Conservation (phyloP, 2,113 vertebrate genomes). For the Sciurus niger region DNA sequence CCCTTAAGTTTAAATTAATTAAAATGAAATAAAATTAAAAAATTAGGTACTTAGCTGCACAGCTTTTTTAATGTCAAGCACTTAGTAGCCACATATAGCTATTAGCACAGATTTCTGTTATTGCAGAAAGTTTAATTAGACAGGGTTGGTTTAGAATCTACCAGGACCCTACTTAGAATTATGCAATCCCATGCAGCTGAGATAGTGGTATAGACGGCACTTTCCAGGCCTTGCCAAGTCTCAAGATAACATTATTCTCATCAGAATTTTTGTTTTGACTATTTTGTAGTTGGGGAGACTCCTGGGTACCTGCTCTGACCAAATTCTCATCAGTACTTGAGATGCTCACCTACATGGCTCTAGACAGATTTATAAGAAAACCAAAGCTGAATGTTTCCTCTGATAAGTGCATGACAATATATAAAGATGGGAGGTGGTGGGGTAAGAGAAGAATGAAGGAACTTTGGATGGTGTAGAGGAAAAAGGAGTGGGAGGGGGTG, state of each 20-base stretch:
- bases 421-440: too few species aligned
- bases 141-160: background rate
- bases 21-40: conserved; percentile 4
- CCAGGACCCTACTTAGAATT: background rate
- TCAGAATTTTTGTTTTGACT: background rate
- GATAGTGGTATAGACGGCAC: background rate
- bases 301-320: background rate
- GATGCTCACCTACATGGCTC: background rate
- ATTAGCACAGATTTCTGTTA: background rate
- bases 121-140: background rate
- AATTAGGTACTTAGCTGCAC: background rate
- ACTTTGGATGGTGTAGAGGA: too few species aligned
- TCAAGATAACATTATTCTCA: background rate
- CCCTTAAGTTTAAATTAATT: conserved; percentile 7
- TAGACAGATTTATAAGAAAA: background rate
- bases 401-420: too few species aligned
- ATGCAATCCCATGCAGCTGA: background rate
- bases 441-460: too few species aligned
- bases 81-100: background rate
- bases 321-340: background rate
- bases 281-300: background rate
- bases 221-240: background rate
- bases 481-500: too few species aligned
- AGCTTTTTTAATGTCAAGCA: background rate
- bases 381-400: too few species aligned